Conservation (phyloP, 2,888 invertebrate genomes). For the Meghimatium bilineatum region DNA sequence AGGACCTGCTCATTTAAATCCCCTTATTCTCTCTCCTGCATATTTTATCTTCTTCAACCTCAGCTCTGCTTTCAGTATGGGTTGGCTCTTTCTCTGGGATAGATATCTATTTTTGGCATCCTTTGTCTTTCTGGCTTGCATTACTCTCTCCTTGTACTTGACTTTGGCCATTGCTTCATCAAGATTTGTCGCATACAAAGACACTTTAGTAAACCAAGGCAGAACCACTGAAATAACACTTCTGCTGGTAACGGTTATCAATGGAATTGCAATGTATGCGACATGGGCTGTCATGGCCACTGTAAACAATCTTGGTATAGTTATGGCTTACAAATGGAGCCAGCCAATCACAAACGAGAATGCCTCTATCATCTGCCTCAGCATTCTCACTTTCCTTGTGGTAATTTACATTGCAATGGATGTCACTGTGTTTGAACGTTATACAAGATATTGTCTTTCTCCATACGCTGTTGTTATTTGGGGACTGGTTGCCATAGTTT, state of each 20-base stretch:
- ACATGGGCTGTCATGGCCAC: conserved; percentile 72
- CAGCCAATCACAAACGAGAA: conserved; percentile 53
- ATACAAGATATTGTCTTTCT: conserved; percentile 69
- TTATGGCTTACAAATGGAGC: conserved; percentile 59
- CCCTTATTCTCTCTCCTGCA: conserved; percentile 62
- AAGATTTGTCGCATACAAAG: conserved; percentile 58
- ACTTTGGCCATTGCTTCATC: conserved; percentile 62
- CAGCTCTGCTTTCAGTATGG: conserved; percentile 63
- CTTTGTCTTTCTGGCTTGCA: conserved; percentile 56
- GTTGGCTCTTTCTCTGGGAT: conserved; percentile 72
- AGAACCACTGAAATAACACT: conserved; percentile 66
- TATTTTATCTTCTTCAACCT: conserved; percentile 63
- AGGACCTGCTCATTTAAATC: conserved; percentile 65
- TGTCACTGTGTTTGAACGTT: conserved; percentile 66
- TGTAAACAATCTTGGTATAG: conserved; percentile 69
- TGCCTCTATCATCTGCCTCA: conserved; percentile 62
- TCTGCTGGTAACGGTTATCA: conserved; percentile 69
- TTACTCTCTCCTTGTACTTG: conserved; percentile 63
- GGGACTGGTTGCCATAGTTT: conserved; percentile 65
- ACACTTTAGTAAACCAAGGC: conserved; percentile 57
- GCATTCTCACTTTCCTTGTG: conserved; percentile 61
- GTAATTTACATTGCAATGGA: conserved; percentile 65
- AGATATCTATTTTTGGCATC: conserved; percentile 61
- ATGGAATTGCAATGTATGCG: conserved; percentile 72
- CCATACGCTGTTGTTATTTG: conserved; percentile 71